Percentiles rank a stretch among this genome's conserved stretches.
These are phyloP conservation scores for Physella acuta DNA, from an alignment of 1,140 invertebrate genomes.

Conservation along the genomic window DNA sequence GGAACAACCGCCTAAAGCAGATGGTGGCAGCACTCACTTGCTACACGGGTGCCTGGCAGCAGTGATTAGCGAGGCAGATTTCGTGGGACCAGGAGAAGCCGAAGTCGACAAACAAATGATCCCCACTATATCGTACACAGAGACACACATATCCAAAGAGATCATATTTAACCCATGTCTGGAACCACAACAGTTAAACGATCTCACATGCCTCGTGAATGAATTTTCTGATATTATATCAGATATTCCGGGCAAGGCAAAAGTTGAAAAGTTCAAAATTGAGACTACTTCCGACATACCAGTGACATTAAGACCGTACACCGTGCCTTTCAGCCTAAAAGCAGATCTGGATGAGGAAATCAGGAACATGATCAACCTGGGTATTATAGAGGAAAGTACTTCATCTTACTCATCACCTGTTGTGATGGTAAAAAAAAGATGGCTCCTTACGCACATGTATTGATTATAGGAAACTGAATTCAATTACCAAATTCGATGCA, in stretches of 20 bases:
- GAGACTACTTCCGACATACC: conserved; percentile 18
- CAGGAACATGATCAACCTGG: conserved; percentile 45
- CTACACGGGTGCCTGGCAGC: not conserved
- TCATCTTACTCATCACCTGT: conserved; percentile 63
- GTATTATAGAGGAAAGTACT: conserved; percentile 50
- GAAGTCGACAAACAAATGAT: not conserved
- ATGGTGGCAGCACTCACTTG: not conserved
- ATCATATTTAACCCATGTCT: not conserved
- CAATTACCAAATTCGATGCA: conserved; percentile 28
- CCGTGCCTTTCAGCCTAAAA: conserved; percentile 55
- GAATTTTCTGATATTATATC: conserved; percentile 17
- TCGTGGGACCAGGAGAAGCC: not conserved
- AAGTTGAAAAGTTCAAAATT: conserved; percentile 29
- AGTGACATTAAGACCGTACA: conserved; percentile 31
- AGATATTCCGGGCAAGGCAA: conserved; percentile 27
- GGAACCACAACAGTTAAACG: not conserved
- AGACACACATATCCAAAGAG: not conserved
- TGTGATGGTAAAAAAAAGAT: conserved; percentile 62
- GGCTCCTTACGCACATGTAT: conserved; percentile 60
- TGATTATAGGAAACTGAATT: conserved; percentile 58
- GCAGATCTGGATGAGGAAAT: conserved; percentile 55
- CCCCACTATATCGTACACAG: not conserved
- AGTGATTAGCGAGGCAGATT: not conserved
- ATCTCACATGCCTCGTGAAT: not conserved
- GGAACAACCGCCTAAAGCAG: not conserved